These are phyloP conservation scores for Tholera decimalis DNA, from an alignment of 2,888 invertebrate genomes.

Conservation along the genomic window DNA sequence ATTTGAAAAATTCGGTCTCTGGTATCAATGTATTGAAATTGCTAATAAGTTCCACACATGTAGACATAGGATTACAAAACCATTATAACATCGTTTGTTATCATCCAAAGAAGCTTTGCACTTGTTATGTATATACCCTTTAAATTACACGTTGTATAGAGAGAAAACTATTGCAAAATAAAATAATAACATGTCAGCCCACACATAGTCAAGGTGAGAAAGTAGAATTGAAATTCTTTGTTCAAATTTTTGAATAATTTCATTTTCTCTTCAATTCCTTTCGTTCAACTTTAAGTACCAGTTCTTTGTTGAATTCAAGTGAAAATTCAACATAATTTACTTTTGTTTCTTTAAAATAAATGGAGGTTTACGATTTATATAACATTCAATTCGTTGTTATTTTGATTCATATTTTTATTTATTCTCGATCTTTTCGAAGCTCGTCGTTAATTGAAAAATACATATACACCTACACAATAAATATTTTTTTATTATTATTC, in stretches of 20 bases:
- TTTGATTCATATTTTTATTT: slow-evolving; percentile 1
- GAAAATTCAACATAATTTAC: slow-evolving; percentile 11
- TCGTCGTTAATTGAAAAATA: too few relatives aligned
- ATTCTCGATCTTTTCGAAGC: not conserved
- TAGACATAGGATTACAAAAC: too few relatives aligned
- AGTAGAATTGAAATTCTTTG: slow-evolving; percentile 25
- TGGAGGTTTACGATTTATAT: slow-evolving; percentile 11
- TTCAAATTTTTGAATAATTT: not conserved
- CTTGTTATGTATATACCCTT: too few relatives aligned
- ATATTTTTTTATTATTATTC: too few relatives aligned
- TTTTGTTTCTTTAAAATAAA: slow-evolving; percentile 1
- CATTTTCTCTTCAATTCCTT: slow-evolving; percentile 6
- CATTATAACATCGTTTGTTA: too few relatives aligned
- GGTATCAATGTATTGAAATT: too few relatives aligned
- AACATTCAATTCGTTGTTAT: not conserved
- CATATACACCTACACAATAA: too few relatives aligned
- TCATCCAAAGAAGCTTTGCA: too few relatives aligned
- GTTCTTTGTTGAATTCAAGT: slow-evolving; percentile 16
- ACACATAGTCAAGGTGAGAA: not conserved
- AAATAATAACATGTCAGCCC: slow-evolving; percentile 2
- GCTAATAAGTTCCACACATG: too few relatives aligned
- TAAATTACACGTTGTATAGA: too few relatives aligned
- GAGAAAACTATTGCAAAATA: not conserved
- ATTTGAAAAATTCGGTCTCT: too few relatives aligned
- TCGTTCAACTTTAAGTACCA: slow-evolving; percentile 20